Evolutionary conservation across 1,140 invertebrate species (phyloP), one percentile per base, ranked within the genome.

Genomic region (Atta cephalotes): DNA sequence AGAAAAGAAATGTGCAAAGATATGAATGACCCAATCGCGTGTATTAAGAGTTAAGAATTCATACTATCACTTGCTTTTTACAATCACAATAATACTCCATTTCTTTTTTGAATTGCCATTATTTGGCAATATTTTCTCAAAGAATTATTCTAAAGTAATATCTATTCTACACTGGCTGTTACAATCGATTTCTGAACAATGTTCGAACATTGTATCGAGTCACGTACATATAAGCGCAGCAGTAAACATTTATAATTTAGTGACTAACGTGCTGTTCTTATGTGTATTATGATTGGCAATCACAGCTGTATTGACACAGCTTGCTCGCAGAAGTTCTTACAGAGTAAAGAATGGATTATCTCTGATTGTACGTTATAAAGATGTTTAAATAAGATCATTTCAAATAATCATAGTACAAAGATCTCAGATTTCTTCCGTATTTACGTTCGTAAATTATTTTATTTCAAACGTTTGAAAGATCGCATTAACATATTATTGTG

Each of bases 281-380:
- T 3, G 51, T 35, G 18, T 60, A 16, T 58, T 28, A 58, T 14
- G 35, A 79, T 35, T 51, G 18, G 60, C 7, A 79, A 79, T 14
- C 39, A 79, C 62, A 79, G 77, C 60, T 66, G 77, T 79, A 79
- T 66, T 79, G 77, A 79, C 45, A 21, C 39, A 79, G 25, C 62
- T 79, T 51, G 60, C 16, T 28, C 10, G 9, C 10, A 16, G 60
- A 7, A 21, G 18, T 14, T 49, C 45, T 14, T 25, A 9, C 16
- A 35, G 74, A 62, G 21, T 18, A 45, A 62, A 28, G 35, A 77
- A 62, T 62, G 18, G 25, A 72, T 25, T 16, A 45, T 45, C 21
- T 77, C 35, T 16, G 25, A 66, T 79, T 49, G 3, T 14, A 49
- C 25, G 62, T 49, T 49, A 49, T 66, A 66, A 66, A 66, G 39